Conservation (phyloP, 1,140 invertebrate genomes). For the Drosophila mauritiana region DNA sequence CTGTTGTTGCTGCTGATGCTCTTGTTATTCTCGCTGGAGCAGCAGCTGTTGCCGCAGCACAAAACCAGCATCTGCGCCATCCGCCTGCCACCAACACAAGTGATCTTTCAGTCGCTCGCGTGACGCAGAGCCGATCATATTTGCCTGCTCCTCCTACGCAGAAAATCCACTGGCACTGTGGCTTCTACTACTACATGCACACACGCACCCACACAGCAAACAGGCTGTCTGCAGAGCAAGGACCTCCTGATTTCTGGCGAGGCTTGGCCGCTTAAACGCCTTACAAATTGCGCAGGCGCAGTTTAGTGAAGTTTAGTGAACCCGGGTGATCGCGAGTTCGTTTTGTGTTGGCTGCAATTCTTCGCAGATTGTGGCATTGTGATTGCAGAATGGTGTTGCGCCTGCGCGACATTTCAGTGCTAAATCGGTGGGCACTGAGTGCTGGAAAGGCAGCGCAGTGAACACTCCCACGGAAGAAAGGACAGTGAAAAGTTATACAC, state of each 20-base stretch:
- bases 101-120: slow-evolving; percentile 66
- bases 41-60: slow-evolving; percentile 26
- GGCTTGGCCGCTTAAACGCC: slow-evolving; percentile 67
- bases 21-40: slow-evolving; percentile 23
- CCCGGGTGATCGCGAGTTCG: slow-evolving; percentile 30
- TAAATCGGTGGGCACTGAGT: slow-evolving; percentile 16
- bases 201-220: background rate
- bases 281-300: slow-evolving; percentile 66
- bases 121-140: slow-evolving; percentile 62
- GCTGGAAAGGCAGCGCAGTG: slow-evolving; percentile 11
- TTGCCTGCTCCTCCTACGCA: slow-evolving; percentile 62
- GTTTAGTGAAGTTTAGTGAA: slow-evolving; percentile 63
- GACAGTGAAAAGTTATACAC: background rate
- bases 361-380: background rate
- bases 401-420: slow-evolving; percentile 30
- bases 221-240: slow-evolving; percentile 26
- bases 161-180: background rate
- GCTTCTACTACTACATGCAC: slow-evolving; percentile 1
- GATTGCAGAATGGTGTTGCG: slow-evolving; percentile 64
- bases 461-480: background rate
- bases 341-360: slow-evolving; percentile 26
- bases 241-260: slow-evolving; percentile 36
- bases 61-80: slow-evolving; percentile 32
- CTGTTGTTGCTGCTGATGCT: slow-evolving; percentile 16
- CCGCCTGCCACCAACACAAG: slow-evolving; percentile 40